phyloP scores from a whole-genome alignment of 2,888 invertebrate species.

The Sclerodermus sp. region DNA sequence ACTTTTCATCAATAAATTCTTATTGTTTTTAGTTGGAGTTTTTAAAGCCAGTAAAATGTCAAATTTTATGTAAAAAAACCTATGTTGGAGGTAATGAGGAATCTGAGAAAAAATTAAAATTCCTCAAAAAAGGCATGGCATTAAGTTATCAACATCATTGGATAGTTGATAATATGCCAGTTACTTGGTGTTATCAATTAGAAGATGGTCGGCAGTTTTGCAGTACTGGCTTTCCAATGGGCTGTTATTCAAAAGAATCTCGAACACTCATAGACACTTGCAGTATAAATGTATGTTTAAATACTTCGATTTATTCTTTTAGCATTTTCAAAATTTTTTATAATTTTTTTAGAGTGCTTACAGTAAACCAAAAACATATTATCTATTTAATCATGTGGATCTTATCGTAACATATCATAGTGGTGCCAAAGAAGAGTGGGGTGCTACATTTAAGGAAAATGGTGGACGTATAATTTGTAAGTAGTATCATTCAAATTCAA shows the following conservation, averaged over 20 bases:
- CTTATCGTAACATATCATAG: conserved; percentile 91
- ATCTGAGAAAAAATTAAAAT: conserved; percentile 72
- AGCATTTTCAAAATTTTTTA: neutral
- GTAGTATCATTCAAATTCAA: conserved; percentile 42
- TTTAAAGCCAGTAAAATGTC: conserved; percentile 70
- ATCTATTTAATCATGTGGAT: conserved; percentile 96
- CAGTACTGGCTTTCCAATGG: conserved; percentile 97
- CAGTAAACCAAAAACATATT: conserved; percentile 75
- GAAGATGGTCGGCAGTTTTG: conserved; percentile 80
- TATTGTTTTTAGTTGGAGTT: conserved; percentile 70
- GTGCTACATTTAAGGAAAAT: conserved; percentile 72
- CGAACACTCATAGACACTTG: conserved; percentile 41
- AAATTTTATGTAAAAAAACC: conserved; percentile 65
- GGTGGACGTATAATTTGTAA: conserved; percentile 81
- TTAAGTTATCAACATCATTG: conserved; percentile 98
- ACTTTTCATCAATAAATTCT: conserved; percentile 21
- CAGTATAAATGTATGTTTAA: conserved; percentile 38
- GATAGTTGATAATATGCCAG: conserved; percentile 99
- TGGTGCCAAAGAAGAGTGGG: conserved; percentile 86
- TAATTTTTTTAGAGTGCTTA: conserved; percentile 57
- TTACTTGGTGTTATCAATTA: conserved; percentile 90
- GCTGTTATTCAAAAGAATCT: conserved; percentile 77
- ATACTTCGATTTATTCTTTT: neutral
- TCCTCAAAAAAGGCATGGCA: conserved; percentile 88
- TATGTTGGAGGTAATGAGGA: conserved; percentile 71